A percentile compares a stretch with the other conserved stretches of the same genome.
Conservation (phyloP, 2,113 vertebrate genomes). For the Callorhinus ursinus region DNA sequence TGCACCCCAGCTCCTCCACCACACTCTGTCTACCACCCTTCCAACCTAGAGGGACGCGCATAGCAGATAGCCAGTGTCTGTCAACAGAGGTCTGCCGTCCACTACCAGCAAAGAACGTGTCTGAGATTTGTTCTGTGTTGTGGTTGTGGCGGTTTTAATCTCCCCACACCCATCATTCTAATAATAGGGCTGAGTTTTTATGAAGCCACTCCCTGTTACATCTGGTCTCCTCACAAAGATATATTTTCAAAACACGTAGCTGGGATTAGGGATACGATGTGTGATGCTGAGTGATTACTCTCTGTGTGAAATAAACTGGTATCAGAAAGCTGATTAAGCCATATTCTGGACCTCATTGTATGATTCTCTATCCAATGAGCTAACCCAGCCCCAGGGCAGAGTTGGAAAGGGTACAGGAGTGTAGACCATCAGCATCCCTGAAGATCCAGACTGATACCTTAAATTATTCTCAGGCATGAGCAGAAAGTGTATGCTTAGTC, state of each 20-base stretch:
- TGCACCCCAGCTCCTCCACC: too few relatives aligned
- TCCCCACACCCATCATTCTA: neutral
- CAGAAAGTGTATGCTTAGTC: neutral
- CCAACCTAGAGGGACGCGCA: neutral
- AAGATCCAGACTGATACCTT: neutral
- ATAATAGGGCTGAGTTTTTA: neutral
- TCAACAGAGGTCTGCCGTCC: neutral
- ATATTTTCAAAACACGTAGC: neutral
- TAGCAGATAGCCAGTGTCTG: fast-evolving
- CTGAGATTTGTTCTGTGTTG: neutral
- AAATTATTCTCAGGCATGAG: neutral
- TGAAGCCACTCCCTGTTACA: neutral
- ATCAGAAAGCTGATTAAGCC: neutral
- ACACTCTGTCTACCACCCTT: neutral
- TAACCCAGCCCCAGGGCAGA: neutral
- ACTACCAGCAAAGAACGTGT: neutral
- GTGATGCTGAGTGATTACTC: neutral
- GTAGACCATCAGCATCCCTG: neutral
- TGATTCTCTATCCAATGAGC: neutral
- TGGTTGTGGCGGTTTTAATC: neutral
- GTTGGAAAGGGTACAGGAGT: neutral
- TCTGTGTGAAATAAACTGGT: neutral
- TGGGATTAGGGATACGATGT: neutral
- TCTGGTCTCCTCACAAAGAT: neutral
- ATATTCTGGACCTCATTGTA: neutral